These are phyloP conservation scores for Clamator glandarius DNA, from an alignment of 2,797 vertebrate species.

Conservation along the genomic window DNA sequence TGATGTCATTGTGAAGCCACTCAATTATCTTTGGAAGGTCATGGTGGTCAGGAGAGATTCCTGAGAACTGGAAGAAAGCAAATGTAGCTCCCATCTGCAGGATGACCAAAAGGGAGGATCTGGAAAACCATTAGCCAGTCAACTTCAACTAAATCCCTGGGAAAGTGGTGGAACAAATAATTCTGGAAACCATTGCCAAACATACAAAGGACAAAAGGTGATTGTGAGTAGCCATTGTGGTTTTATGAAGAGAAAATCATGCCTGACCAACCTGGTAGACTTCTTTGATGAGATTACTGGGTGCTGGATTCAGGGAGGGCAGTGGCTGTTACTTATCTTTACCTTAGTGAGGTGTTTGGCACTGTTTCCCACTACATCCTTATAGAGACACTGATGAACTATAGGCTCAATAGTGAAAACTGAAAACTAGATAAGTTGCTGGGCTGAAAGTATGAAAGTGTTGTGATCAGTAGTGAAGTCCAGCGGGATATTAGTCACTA, in stretches of 20 bases:
- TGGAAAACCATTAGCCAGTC: background rate
- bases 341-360: background rate
- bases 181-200: background rate
- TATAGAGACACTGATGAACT: background rate
- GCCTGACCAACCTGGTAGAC: background rate
- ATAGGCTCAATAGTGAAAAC: background rate
- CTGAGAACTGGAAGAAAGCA: background rate
- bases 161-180: background rate
- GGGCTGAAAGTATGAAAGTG: background rate
- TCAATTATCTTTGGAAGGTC: background rate
- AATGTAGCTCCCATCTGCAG: background rate
- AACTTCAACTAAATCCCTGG: background rate
- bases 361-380: background rate
- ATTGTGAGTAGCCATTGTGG: background rate
- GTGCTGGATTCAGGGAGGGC: background rate
- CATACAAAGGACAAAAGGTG: background rate
- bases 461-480: background rate
- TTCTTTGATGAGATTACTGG: background rate
- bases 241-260: background rate
- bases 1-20: background rate
- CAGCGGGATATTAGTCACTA: background rate
- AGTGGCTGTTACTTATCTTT: background rate
- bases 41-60: background rate
- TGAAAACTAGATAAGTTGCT: background rate
- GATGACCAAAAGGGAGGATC: background rate